Conservation (phyloP, 92 coral and sea anemone genomes). For the Meandrina meandrites region DNA sequence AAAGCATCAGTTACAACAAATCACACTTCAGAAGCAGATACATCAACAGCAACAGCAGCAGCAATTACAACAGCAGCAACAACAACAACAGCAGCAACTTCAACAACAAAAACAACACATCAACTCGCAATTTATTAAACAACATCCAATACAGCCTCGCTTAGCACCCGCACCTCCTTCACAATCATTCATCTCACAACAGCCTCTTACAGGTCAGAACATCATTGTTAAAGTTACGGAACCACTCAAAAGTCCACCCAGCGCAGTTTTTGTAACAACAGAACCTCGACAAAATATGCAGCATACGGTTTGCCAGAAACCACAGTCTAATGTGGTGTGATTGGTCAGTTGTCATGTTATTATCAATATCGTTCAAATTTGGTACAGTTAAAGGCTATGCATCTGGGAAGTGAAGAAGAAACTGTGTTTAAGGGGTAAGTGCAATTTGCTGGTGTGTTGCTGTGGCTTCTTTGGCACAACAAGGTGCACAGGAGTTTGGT, state of each 20-base stretch:
- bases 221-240: conserved; percentile 78
- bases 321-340: conserved; percentile 93
- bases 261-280: conserved; percentile 72
- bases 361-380: background rate
- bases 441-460: background rate
- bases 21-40: conserved; percentile 72
- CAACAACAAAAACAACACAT: conserved; percentile 82
- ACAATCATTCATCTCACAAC: conserved; percentile 81
- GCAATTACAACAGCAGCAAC: conserved; percentile 73
- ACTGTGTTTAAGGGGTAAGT: background rate
- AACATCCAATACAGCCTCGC: conserved; percentile 93
- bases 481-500: background rate
- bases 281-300: conserved; percentile 79
- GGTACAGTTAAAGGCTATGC: background rate
- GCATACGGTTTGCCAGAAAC: conserved; percentile 79
- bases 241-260: conserved; percentile 82
- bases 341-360: background rate
- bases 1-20: conserved; percentile 77
- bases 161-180: conserved; percentile 95
- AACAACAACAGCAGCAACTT: conserved; percentile 76
- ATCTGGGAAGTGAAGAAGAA: background rate
- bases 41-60: conserved; percentile 76
- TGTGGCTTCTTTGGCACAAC: background rate
- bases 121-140: conserved; percentile 78
- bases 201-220: conserved; percentile 66